Evolutionary conservation across 1,140 invertebrate genomes (phyloP).

Genomic region (Drosophila sturtevanti): DNA sequence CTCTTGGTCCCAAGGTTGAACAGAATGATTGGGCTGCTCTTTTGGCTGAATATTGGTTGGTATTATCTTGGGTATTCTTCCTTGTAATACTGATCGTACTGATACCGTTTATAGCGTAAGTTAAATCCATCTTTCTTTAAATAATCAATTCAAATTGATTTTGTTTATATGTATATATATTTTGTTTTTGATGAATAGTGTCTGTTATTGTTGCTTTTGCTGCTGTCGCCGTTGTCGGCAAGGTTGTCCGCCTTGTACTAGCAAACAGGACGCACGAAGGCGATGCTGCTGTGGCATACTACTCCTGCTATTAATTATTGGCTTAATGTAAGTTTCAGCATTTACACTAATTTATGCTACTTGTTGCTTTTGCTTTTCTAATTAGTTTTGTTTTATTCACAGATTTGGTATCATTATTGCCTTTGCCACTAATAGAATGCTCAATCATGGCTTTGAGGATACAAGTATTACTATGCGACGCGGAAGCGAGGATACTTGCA

Average conservation of each 20-base stretch:
- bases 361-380: no score
- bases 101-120: constrained; percentile 86
- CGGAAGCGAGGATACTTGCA: constrained; percentile 86
- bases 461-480: constrained; percentile 85
- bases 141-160: not conserved
- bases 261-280: constrained; percentile 90
- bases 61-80: constrained; percentile 84
- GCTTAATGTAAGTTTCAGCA: constrained; percentile 91
- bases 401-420: constrained; percentile 91
- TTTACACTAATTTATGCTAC: no score
- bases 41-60: constrained; percentile 85
- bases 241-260: constrained; percentile 89
- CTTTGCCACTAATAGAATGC: constrained; percentile 91
- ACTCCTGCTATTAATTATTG: constrained; percentile 88
- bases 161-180: no score
- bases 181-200: constrained; percentile 69
- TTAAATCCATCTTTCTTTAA: no score
- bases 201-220: constrained; percentile 93
- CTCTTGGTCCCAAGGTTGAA: constrained; percentile 78
- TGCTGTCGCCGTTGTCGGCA: constrained; percentile 90
- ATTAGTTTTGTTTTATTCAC: constrained; percentile 23
- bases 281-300: constrained; percentile 89
- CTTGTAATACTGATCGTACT: constrained; percentile 86
- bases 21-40: constrained; percentile 84
- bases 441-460: constrained; percentile 88